Evolutionary conservation across 1,140 invertebrate genomes (phyloP), one percentile per base, ranked within the genome.

Genomic region (Anthonomus grandis): DNA sequence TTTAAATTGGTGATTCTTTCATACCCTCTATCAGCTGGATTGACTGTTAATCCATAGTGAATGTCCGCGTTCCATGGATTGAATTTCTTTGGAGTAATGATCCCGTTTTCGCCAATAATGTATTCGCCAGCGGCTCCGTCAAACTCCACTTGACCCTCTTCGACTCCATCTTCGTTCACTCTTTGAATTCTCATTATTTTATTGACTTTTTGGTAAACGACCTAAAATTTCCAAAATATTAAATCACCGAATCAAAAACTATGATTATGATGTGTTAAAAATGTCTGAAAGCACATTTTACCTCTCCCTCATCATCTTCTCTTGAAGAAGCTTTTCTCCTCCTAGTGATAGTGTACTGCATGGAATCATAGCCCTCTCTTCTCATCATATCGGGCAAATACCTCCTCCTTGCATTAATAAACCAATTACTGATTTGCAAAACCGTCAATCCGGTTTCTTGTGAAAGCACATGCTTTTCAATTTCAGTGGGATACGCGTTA

Each of bases 401-500:
- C 27, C 69, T 49, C 49, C 89, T 75, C 34, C 89, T 75, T 0
- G 88, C 88, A 67, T 91, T 91, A 55, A 91, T 91, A 66, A 90
- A 91, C 89, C 88, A 91, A 73, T 91, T 91, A 67, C 86, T 89
- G 1, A 91, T 87, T 80, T 90, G 91, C 6, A 95, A 76, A 1
- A 95, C 86, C 1, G 91, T 93, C 4, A 98, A 78, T 68, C 89
- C 88, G 0, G 93, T 90, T 64, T 92, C 89, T 69, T 87, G 84
- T 10, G 93, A 91, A 6, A 97, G 75, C 0, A 83, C 81, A 2
- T 87, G 71, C 70, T 97, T 98, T 71, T 97, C 93, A n/a, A 85
- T 84, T 70, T 97, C 95, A 60, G 85, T 93, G 0, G 95, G 95
- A 71, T 97, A 98, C 0, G 94, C 93, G 73, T 96, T 95, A 75